Evolutionary conservation across 2,113 vertebrate genomes (phyloP), one percentile per base, ranked within the genome.

Genomic region (Ciconia stormi): DNA sequence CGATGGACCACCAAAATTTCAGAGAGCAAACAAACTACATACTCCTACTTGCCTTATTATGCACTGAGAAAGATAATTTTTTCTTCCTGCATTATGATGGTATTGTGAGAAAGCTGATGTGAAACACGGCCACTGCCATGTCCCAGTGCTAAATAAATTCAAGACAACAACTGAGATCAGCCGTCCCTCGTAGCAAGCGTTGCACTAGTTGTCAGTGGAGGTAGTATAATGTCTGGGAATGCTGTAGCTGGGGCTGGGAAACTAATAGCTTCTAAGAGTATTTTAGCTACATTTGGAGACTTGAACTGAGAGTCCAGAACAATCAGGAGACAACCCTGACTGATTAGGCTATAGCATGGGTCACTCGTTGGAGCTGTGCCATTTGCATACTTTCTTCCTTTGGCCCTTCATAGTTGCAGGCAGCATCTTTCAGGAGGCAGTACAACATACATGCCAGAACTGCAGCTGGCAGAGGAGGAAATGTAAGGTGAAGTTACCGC

Each of bases 101-200:
- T 17, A 65, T 47, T 91, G 34, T 62, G 56, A 82, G 26, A 76
- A 85, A 84, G 27, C 38, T 72, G 71, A 85, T 61, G 46, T 25
- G 88, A 72, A 88, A 71, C 47, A 74, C 0, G 0, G 47, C 11
- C 38, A 46, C n/a, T 50, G 13, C 26, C 19, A 10, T 6, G 18
- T 40, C 46, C 59, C 77, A 92, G 40, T 25, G 46, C 26, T 82
- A 76, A 71, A 85, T 16, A 69, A 94, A 73, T 70, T 70, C 71
- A 63, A 52, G 42, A 38, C 27, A 36, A 40, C 32, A n/a, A 20
- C 59, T 11, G 46, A 87, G 42, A 52, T 50, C 38, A 58, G 42
- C 16, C 56, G 87, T 19, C 19, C 59, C 18, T 66, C 0, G 0
- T 3, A 47, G 44, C 26, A 63, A 93, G 44, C 2, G 2, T 11